Conservation (phyloP, 2,113 vertebrate species). For the Myodes glareolus region DNA sequence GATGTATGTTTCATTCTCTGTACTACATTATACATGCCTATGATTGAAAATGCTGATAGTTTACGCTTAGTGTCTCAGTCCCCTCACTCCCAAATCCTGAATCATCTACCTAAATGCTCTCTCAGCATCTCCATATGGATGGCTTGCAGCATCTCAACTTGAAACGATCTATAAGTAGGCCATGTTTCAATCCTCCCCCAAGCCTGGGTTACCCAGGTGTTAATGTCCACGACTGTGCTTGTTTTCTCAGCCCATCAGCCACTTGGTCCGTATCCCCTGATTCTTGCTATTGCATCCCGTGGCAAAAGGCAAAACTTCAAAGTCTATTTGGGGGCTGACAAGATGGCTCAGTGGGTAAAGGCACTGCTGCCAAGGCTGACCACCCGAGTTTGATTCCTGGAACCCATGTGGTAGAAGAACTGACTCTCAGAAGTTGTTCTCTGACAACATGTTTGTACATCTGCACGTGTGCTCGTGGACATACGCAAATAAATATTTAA, state of each 20-base stretch:
- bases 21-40: not conserved
- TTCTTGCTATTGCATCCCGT: not conserved
- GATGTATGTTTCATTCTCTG: not conserved
- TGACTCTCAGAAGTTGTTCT: not conserved
- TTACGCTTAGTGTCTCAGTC: not conserved
- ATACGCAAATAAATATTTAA: not conserved
- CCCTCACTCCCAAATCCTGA: not conserved
- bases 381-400: too few species aligned
- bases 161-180: not conserved
- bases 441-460: not conserved
- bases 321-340: not conserved
- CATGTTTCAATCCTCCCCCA: not conserved
- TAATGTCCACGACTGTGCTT: not conserved
- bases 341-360: not conserved
- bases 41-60: not conserved
- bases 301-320: not conserved
- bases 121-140: not conserved
- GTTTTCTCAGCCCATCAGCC: not conserved
- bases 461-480: too few species aligned
- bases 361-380: not conserved
- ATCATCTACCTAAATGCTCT: too few species aligned
- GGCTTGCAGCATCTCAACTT: not conserved
- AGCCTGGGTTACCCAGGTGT: not conserved
- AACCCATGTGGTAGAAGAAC: not conserved
- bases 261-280: not conserved